Conservation (phyloP, 2,888 invertebrate genomes). For the Apantesis nais region DNA sequence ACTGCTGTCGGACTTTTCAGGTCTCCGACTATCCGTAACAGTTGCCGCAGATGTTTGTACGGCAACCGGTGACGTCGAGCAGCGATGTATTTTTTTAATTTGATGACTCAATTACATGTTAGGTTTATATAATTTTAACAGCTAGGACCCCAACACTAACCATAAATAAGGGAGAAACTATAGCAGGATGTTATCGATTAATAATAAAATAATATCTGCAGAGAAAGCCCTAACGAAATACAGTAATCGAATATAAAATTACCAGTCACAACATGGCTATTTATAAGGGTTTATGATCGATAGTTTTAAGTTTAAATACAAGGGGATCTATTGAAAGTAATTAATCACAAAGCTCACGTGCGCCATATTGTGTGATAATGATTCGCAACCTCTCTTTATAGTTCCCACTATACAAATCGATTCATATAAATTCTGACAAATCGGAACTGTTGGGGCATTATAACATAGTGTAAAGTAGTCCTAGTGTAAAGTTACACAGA, state of each 20-base stretch:
- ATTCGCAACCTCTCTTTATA: conserved; percentile 56
- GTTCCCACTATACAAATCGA: conserved; percentile 29
- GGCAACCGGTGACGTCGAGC: background rate
- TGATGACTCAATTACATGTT: background rate
- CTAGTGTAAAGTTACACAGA: background rate
- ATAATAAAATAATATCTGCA: background rate
- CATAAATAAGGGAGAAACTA: background rate
- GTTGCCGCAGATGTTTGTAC: no score
- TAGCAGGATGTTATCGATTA: background rate
- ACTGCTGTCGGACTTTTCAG: no score
- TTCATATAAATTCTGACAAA: conserved; percentile 18
- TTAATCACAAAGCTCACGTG: conserved; percentile 36
- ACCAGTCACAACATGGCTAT: conserved; percentile 27
- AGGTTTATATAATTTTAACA: no score
- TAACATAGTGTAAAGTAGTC: no score
- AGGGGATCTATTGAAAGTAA: conserved; percentile 21
- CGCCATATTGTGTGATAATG: conserved; percentile 48
- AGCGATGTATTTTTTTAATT: background rate
- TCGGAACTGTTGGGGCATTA: conserved; percentile 25
- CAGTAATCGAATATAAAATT: background rate
- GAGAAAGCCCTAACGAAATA: background rate
- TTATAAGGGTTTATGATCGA: conserved; percentile 27
- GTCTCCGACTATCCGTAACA: no score
- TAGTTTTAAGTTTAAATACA: conserved; percentile 26
- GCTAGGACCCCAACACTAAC: no score